Percentiles rank a stretch among this genome's conserved stretches.
Conservation (phyloP, 2,888 invertebrate genomes). For the Heliothis peltigera region DNA sequence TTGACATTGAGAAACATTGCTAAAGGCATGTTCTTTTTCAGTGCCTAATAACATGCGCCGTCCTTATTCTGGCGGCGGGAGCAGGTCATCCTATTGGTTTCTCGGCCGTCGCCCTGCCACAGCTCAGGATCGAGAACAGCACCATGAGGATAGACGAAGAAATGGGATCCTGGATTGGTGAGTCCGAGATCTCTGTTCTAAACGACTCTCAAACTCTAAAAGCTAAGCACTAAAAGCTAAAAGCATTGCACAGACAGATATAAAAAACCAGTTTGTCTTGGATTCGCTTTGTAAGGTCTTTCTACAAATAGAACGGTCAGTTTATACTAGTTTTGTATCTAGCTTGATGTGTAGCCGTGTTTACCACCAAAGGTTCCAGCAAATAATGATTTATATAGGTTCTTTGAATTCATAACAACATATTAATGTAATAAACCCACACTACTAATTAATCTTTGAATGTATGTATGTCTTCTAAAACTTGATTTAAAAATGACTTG, state of each 20-base stretch:
- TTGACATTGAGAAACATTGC: background rate
- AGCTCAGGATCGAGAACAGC: constrained; percentile 90
- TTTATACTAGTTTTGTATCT: too few species aligned
- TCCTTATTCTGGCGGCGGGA: constrained; percentile 92
- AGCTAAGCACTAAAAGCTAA: too few species aligned
- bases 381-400: too few species aligned
- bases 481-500: constrained; percentile 6
- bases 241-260: too few species aligned
- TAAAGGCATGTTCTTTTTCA: constrained; percentile 76
- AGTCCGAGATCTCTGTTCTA: constrained; percentile 63
- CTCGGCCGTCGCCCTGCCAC: constrained; percentile 94
- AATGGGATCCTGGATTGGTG: constrained; percentile 94
- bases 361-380: background rate
- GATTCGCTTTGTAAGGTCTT: too few species aligned
- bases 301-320: too few species aligned
- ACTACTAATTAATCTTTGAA: too few species aligned
- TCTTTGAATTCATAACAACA: too few species aligned
- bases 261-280: background rate
- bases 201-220: too few species aligned
- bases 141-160: constrained; percentile 91
- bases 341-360: too few species aligned
- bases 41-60: constrained; percentile 93
- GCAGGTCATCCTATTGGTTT: constrained; percentile 95
- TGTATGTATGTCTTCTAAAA: constrained; percentile 4
- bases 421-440: background rate